These are phyloP conservation scores for Chlamydotis undulata DNA, from an alignment of 2,113 vertebrate species.

Conservation along the genomic window DNA sequence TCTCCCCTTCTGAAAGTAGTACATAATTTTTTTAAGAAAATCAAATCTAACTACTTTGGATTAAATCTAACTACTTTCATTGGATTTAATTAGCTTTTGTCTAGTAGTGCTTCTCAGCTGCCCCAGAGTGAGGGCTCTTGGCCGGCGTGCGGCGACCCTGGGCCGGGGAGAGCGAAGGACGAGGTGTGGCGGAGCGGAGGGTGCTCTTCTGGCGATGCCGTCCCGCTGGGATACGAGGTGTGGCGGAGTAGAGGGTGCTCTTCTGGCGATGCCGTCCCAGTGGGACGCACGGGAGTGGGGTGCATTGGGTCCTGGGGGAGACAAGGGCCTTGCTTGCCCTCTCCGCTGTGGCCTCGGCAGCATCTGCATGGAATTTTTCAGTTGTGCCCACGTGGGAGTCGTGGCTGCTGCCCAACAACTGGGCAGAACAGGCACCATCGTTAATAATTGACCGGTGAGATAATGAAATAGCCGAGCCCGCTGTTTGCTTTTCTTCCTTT, in stretches of 20 bases:
- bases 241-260: background rate
- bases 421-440: background rate
- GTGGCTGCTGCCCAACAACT: background rate
- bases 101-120: background rate
- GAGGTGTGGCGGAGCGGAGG: background rate
- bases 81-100: background rate
- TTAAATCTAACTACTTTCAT: background rate
- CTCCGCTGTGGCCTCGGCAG: background rate
- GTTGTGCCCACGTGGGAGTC: background rate
- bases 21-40: background rate
- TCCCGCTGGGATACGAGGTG: background rate
- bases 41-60: background rate
- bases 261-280: rapidly evolving
- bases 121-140: background rate
- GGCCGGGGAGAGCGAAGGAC: background rate
- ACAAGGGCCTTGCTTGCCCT: background rate
- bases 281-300: background rate
- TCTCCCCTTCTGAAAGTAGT: background rate
- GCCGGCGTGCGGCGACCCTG: rapidly evolving
- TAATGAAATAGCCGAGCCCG: background rate
- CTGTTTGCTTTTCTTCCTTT: background rate
- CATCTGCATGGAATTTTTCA: background rate
- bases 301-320: rapidly evolving
- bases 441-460: constrained; percentile 60
- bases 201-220: background rate